Evolutionary conservation across 2,797 vertebrate species (phyloP), one percentile per base, ranked within the genome.

Genomic region (Ctenochaetus hawaiiensis): DNA sequence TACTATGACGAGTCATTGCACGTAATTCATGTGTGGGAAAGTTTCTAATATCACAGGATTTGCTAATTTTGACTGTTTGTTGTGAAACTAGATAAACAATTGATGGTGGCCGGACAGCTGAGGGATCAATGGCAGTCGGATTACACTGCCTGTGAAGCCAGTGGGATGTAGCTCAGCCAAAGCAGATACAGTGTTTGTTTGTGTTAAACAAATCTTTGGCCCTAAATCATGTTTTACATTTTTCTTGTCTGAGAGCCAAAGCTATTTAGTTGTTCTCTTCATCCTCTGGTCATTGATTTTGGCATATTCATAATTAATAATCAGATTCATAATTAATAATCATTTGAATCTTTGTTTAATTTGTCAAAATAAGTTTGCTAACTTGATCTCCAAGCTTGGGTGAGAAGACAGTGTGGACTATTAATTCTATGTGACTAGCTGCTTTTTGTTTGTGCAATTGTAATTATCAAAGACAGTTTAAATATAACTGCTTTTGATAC

Each of bases 131-230:
- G 22, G 45, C 8, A 23, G 53, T 80, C 39, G 39, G 18, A 60
- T 51, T 4, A 39, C 57, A 26, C 41, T 30, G 16, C 13, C 18
- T 8, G 8, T 72, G 18, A 57, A 44, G 12, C 22, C 23, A 37
- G 12, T 39, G 26, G 6, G 12, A 7, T 53, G 73, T 52, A 18
- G 16, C 63, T 67, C 12, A 60, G 34, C 34, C 45, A 60, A 62
- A 79, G 52, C 53, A 51, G 30, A 60, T 39, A 37, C 3, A 39
- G 22, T 63, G 45, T 64, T 73, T 57, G 18, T 54, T 52, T 53
- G 3, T 23, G 6, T 65, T 12, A 57, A 53, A 37, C 3, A 70
- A 26, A 56, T 13, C 12, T 8, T 49, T 37, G 48, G 14, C 16
- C 8, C 5, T 57, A 17, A 47, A 43, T 75, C 44, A 57, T 12